Base-by-base conservation (phyloP, 1,140 invertebrate species). In the Batillaria attramentaria region DNA sequence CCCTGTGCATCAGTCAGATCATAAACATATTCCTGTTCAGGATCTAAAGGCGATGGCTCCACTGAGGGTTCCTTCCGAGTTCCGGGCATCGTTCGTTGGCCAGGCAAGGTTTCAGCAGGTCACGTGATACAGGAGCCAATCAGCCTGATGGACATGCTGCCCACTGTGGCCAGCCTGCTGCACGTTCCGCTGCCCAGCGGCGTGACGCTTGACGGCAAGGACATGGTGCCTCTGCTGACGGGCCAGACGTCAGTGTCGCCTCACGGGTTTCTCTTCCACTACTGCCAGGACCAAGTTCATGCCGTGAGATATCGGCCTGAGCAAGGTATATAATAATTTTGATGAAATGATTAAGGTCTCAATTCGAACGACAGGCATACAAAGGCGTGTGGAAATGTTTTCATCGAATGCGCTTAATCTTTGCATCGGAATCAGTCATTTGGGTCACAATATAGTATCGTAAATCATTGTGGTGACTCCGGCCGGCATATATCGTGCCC, bases 51-150 rank as follows among this genome's bases (percentile, higher is more conserved):
- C 1, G 90, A 91, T 62, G 88, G 88, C 35, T 88, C 88, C 1
- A 85, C 90, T 35, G 92, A 92, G 81, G 92, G 92, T 13, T 92
- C 91, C 24, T 91, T 92, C 62, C 84, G 92, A 33, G 91, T 92
- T 20, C 91, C 92, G 10, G 85, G 85, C 18, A 79, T 91, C 24
- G 81, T 90, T 28, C 83, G 84, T 16, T 92, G 89, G 87, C 87
- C 90, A 18, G 83, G 81, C 5, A 43, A 79, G 13, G 70, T 91
- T 20, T 76, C 84, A 24, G 46, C 79, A n/a, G 85, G 85, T 3
- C 81, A 37, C 5, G 84, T 83, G 4, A 83, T 89, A 18, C 77
- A 87, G 42, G 86, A 84, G 70, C 86, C 88, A 18, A 91, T 90
- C 4, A 87, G 81, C 75, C 87, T 89, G 31, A 90, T 92, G 90